Percentiles rank a stretch among this genome's conserved stretches.
phyloP scores from a whole-genome alignment of 2,888 invertebrate species.

The Chrysodeixis includens region DNA sequence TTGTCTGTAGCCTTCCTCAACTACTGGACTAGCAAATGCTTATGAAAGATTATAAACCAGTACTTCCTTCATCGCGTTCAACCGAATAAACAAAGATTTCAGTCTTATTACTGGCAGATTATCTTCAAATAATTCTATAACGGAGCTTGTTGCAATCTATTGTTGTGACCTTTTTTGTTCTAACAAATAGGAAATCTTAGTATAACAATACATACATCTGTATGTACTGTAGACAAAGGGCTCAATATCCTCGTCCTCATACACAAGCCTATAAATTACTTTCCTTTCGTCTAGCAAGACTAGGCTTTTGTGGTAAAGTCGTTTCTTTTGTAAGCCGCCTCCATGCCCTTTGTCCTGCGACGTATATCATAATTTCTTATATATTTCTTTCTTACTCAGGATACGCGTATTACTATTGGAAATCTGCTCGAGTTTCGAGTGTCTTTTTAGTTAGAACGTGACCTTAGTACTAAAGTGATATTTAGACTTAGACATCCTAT shows the following conservation, averaged over 20 bases:
- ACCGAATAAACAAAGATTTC: no score
- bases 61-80: no score
- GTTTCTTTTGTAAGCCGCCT: conserved; percentile 7
- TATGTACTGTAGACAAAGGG: conserved; percentile 1
- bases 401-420: background rate
- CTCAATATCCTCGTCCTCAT: conserved; percentile 1
- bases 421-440: background rate
- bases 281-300: conserved; percentile 5
- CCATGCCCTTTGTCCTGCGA: background rate
- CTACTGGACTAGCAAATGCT: no score
- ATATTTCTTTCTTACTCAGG: background rate
- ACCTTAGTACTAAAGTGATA: background rate
- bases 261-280: conserved; percentile 6
- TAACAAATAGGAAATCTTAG: background rate
- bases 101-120: no score
- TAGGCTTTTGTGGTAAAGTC: conserved; percentile 6
- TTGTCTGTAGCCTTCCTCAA: no score
- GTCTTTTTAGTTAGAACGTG: background rate
- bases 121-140: no score
- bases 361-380: conserved; percentile 1
- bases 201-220: background rate
- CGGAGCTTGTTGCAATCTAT: background rate
- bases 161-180: background rate
- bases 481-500: no score
- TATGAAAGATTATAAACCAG: no score